Conservation (phyloP, 92 coral and sea anemone genomes). For the Parazoanthus atlanticus region DNA sequence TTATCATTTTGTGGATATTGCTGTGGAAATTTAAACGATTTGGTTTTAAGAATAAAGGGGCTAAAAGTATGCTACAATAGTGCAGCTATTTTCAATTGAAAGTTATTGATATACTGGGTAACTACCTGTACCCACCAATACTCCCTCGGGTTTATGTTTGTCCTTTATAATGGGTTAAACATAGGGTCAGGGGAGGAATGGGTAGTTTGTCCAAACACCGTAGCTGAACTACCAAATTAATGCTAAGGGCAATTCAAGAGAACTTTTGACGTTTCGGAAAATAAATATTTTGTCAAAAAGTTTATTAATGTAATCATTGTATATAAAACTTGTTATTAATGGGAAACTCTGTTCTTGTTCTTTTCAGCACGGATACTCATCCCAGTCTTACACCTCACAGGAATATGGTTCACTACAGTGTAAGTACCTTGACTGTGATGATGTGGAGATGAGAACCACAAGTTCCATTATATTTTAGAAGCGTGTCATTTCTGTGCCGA, state of each 20-base stretch:
- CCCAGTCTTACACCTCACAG: not conserved
- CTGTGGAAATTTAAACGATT: not conserved
- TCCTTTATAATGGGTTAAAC: not conserved
- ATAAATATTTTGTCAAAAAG: too few relatives aligned
- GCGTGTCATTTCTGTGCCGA: not conserved
- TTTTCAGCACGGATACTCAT: conserved; percentile 24
- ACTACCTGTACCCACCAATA: too few relatives aligned
- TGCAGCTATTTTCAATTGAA: not conserved
- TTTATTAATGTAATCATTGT: not conserved
- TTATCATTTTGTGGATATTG: not conserved
- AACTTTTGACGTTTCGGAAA: not conserved
- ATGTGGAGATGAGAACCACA: not conserved
- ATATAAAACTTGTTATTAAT: not conserved
- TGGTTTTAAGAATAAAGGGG: not conserved
- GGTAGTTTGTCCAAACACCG: too few relatives aligned
- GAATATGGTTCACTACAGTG: conserved; percentile 13
- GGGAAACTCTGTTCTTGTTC: not conserved
- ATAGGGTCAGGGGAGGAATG: not conserved
- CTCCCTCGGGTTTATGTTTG: not conserved
- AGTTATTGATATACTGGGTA: too few relatives aligned
- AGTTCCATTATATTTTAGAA: too few relatives aligned
- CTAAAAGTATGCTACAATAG: not conserved
- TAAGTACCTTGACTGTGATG: not conserved
- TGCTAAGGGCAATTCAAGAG: not conserved
- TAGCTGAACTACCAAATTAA: too few relatives aligned